phyloP scores from a whole-genome alignment of 2,888 invertebrate species.

The Drosophila cognata region DNA sequence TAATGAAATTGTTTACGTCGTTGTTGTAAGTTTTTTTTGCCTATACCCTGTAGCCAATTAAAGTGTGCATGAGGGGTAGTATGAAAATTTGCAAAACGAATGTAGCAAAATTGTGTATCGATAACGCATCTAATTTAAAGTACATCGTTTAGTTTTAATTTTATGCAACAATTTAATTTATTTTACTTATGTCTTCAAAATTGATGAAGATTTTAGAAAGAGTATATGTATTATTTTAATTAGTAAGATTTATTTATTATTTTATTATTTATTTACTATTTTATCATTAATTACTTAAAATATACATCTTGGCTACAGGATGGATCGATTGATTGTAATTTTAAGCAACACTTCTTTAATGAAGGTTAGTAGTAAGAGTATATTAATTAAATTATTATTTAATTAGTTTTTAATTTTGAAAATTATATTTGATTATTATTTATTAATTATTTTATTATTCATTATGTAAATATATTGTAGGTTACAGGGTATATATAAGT shows the following conservation, averaged over 20 bases:
- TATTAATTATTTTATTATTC: background rate
- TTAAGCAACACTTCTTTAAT: background rate
- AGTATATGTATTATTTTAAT: too few relatives aligned
- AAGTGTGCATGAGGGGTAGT: background rate
- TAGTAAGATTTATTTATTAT: background rate
- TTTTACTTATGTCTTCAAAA: too few relatives aligned
- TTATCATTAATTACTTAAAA: too few relatives aligned
- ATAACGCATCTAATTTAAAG: background rate
- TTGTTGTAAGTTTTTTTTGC: slow-evolving; percentile 6
- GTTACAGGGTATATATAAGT: slow-evolving; percentile 7
- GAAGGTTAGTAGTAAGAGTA: background rate
- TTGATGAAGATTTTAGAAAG: too few relatives aligned
- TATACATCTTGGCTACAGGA: background rate
- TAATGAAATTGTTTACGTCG: slow-evolving; percentile 57
- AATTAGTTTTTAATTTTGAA: too few relatives aligned
- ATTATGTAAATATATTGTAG: background rate
- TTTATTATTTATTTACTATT: background rate
- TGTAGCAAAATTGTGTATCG: background rate
- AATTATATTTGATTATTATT: background rate
- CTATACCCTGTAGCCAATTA: slow-evolving; percentile 19
- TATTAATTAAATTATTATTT: background rate
- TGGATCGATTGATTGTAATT: background rate
- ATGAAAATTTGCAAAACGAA: background rate
- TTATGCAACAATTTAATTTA: too few relatives aligned
- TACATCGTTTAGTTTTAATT: background rate